Evolutionary conservation across 2,888 invertebrate genomes (phyloP).

Genomic region (Macropis europaea): DNA sequence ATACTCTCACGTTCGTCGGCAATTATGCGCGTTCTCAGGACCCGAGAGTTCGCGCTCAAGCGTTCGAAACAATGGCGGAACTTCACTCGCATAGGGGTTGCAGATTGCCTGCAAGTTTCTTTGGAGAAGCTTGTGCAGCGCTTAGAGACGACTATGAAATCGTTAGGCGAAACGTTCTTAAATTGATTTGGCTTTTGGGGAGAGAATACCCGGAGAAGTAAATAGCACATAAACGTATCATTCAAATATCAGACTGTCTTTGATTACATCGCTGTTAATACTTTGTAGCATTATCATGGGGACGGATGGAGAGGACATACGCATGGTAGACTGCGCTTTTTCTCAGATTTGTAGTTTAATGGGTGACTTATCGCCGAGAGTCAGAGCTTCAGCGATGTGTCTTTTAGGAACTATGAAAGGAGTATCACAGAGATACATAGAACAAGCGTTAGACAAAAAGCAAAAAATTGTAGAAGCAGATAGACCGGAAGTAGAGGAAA

Average conservation of each 20-base stretch:
- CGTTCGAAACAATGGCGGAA: slow-evolving; percentile 91
- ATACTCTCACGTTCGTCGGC: slow-evolving; percentile 85
- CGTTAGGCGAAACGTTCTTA: slow-evolving; percentile 92
- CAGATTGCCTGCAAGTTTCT: slow-evolving; percentile 86
- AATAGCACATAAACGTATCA: slow-evolving; percentile 35
- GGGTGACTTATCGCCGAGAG: slow-evolving; percentile 94
- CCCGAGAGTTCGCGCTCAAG: slow-evolving; percentile 93
- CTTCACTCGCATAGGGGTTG: slow-evolving; percentile 90
- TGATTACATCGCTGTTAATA: slow-evolving; percentile 55
- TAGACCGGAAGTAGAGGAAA: slow-evolving; percentile 75
- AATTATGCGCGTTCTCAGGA: slow-evolving; percentile 93
- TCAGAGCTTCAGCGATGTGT: slow-evolving; percentile 91
- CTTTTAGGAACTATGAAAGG: slow-evolving; percentile 92
- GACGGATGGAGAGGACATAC: slow-evolving; percentile 90
- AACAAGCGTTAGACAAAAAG: slow-evolving; percentile 98
- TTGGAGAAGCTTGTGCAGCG: slow-evolving; percentile 86
- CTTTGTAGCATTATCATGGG: slow-evolving; percentile 85
- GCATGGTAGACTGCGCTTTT: slow-evolving; percentile 97
- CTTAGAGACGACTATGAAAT: slow-evolving; percentile 96
- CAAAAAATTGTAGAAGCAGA: slow-evolving; percentile 78
- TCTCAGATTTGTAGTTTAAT: slow-evolving; percentile 96
- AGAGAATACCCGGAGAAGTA: slow-evolving; percentile 94
- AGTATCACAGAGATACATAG: slow-evolving; percentile 93
- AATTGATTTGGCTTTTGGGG: slow-evolving; percentile 92
- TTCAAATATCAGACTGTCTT: neutral